Evolutionary conservation across 2,113 vertebrate species (phyloP).

Genomic region (Sardina pilchardus): DNA sequence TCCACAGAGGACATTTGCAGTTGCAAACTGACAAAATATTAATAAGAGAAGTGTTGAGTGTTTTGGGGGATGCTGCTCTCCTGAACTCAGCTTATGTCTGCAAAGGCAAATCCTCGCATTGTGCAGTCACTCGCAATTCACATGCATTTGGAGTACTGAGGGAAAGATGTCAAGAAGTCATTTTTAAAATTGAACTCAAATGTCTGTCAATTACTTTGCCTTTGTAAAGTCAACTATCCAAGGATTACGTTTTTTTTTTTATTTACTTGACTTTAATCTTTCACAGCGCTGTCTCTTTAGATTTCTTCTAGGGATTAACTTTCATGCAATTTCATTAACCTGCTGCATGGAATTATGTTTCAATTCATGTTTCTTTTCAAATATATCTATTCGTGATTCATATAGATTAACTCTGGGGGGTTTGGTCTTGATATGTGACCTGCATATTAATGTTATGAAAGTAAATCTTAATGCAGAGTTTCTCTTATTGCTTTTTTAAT

Average conservation of each 20-base stretch:
- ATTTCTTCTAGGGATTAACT: conserved; percentile 69
- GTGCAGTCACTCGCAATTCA: background rate
- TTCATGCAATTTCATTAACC: conserved; percentile 66
- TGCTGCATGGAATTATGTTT: conserved; percentile 52
- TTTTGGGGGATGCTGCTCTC: background rate
- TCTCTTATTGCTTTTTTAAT: background rate
- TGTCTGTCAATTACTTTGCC: conserved; percentile 28
- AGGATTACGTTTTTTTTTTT: conserved; percentile 60
- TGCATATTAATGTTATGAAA: background rate
- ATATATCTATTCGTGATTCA: conserved; percentile 39
- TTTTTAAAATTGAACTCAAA: conserved; percentile 48
- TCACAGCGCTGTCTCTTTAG: conserved; percentile 59
- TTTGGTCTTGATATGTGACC: conserved; percentile 14
- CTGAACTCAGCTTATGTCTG: background rate
- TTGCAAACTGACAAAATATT: background rate
- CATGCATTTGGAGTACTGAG: background rate
- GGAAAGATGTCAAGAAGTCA: background rate
- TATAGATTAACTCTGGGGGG: conserved; percentile 40
- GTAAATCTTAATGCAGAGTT: background rate
- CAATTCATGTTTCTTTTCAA: conserved; percentile 41
- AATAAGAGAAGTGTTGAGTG: background rate
- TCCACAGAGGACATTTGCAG: background rate
- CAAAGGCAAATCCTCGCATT: background rate
- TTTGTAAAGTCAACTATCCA: conserved; percentile 57
- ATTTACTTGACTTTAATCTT: conserved; percentile 63